Percentiles rank a stretch among this genome's conserved stretches.
Conservation (phyloP, 2,797 vertebrate genomes). For the Hyperoplus immaculatus region DNA sequence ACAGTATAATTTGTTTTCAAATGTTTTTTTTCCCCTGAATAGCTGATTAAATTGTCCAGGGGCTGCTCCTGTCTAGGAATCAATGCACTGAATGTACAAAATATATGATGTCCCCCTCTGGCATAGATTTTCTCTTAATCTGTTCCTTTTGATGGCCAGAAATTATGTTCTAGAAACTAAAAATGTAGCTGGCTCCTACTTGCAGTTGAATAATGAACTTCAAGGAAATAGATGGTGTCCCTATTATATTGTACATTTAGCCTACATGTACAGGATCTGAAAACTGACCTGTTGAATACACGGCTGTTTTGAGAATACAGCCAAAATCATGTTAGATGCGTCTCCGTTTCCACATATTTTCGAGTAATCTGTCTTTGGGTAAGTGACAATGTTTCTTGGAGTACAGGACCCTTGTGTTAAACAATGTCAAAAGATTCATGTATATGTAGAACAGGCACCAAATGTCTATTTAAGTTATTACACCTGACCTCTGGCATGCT, state of each 20-base stretch:
- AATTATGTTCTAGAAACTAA: conserved; percentile 9
- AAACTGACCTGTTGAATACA: conserved; percentile 2
- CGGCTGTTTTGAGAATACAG: conserved; percentile 2
- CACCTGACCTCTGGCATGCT: conserved; percentile 85
- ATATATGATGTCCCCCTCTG: background rate
- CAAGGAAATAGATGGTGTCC: background rate
- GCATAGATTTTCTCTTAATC: background rate
- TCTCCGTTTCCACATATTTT: background rate
- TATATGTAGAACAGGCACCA: background rate
- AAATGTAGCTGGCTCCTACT: background rate
- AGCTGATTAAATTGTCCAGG: background rate
- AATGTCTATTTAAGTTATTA: conserved; percentile 39
- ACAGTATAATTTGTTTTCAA: background rate
- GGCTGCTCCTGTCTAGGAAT: background rate
- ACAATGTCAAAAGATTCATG: background rate
- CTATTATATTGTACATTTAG: conserved; percentile 22
- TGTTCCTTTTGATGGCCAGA: background rate
- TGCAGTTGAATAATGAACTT: background rate
- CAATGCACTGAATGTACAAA: background rate
- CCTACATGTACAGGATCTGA: background rate
- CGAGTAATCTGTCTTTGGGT: background rate
- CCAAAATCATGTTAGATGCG: background rate
- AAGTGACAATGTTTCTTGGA: background rate
- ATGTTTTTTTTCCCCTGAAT: background rate
- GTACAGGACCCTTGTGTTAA: background rate